Evolutionary conservation across 2,113 vertebrate genomes (phyloP).

Genomic region (Bos indicus): DNA sequence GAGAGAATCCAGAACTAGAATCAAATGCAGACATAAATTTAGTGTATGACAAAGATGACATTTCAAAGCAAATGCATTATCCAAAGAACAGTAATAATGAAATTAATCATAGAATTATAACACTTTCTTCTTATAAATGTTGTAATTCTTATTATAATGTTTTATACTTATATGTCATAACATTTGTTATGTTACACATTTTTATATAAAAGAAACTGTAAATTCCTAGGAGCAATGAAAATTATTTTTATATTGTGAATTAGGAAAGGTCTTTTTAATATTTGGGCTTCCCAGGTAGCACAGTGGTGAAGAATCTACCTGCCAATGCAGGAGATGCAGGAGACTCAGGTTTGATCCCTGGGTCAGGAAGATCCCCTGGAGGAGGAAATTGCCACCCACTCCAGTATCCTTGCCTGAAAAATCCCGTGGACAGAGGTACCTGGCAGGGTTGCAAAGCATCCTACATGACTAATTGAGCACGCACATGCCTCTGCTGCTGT

Average conservation of each 20-base stretch:
- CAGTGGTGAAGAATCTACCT: neutral
- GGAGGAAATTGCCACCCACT: neutral
- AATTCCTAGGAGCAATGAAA: neutral
- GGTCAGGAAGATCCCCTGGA: neutral
- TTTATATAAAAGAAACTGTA: neutral
- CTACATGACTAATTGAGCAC: neutral
- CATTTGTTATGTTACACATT: neutral
- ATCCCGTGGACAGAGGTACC: neutral
- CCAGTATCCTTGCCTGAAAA: neutral
- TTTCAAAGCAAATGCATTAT: conserved; percentile 21
- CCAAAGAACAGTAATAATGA: conserved; percentile 7
- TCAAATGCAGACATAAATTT: conserved; percentile 38
- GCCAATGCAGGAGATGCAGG: neutral
- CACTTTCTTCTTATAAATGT: neutral
- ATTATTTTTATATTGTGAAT: conserved; percentile 27
- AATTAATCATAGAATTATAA: neutral
- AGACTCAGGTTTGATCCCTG: neutral
- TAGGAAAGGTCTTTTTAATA: neutral
- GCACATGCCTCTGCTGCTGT: neutral
- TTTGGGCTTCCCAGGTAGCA: neutral
- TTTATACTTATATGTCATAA: neutral
- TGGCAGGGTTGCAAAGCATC: neutral
- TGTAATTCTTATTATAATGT: conserved; percentile 7
- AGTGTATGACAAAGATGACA: conserved; percentile 12
- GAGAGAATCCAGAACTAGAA: neutral